Conservation (phyloP, 2,797 vertebrate genomes). For the Bradypus variegatus region DNA sequence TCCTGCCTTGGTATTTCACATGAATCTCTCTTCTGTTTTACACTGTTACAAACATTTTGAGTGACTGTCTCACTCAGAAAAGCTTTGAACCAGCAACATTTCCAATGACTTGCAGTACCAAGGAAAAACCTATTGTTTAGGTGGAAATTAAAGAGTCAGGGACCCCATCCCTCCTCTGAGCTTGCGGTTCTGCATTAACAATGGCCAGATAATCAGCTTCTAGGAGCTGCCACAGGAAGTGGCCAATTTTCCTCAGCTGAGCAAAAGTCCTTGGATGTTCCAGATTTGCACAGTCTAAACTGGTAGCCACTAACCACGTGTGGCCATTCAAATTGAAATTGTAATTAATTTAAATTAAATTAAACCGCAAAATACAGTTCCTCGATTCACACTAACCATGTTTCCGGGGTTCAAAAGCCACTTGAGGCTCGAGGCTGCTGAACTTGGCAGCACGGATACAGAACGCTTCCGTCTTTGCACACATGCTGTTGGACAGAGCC, state of each 20-base stretch:
- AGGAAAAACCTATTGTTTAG: neutral
- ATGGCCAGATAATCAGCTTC: neutral
- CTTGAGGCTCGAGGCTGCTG: neutral
- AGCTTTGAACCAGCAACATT: neutral
- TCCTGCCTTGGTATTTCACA: neutral
- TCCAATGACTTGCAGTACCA: neutral
- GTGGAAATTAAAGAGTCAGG: too few species aligned
- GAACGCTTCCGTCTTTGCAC: neutral
- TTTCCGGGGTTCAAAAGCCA: too few species aligned
- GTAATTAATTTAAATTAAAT: neutral
- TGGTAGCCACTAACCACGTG: neutral
- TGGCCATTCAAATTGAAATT: neutral
- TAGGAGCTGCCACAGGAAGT: neutral
- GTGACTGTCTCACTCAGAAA: neutral
- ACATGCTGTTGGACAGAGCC: neutral
- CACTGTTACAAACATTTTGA: neutral
- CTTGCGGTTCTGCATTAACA: neutral
- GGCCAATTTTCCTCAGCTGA: neutral
- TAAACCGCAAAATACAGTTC: neutral
- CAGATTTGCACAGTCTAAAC: neutral
- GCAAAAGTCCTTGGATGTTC: neutral
- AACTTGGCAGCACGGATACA: fast-evolving
- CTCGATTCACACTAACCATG: neutral
- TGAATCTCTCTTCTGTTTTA: neutral
- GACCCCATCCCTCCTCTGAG: too few species aligned